Evolutionary conservation across 2,888 invertebrate genomes (phyloP).

Genomic region (Drosophila siamana): DNA sequence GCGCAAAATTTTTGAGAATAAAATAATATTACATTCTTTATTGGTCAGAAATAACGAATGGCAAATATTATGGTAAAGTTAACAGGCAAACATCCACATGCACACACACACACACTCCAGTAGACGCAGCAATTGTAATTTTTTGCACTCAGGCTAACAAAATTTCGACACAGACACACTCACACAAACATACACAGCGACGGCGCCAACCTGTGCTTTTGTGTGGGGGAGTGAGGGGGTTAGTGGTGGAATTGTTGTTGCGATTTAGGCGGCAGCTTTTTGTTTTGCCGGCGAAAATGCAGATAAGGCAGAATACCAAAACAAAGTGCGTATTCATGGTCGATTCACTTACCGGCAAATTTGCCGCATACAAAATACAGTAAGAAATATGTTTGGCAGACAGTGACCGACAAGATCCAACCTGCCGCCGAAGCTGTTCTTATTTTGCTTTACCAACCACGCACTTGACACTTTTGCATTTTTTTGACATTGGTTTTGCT

Average conservation of each 20-base stretch:
- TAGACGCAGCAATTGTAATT: constrained; percentile 23
- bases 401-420: constrained; percentile 12
- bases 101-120: constrained; percentile 20
- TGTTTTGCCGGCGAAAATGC: constrained; percentile 73
- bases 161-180: constrained; percentile 37
- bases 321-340: constrained; percentile 44
- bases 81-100: constrained; percentile 30
- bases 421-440: constrained; percentile 1
- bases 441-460: constrained; percentile 8
- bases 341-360: constrained; percentile 60
- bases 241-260: constrained; percentile 21
- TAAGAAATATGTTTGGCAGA: constrained; percentile 29
- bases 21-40: constrained; percentile 38
- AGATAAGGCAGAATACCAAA: constrained; percentile 49
- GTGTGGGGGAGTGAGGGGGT: not conserved
- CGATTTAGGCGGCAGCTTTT: constrained; percentile 48
- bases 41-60: constrained; percentile 3
- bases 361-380: constrained; percentile 46
- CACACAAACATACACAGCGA: constrained; percentile 37
- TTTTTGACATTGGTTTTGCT: constrained; percentile 24
- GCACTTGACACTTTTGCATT: constrained; percentile 29
- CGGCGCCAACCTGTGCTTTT: constrained; percentile 55
- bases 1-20: constrained; percentile 9
- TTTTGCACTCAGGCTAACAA: constrained; percentile 41
- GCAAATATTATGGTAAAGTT: constrained; percentile 20